Evolutionary conservation across 2,797 vertebrate species (phyloP).

Genomic region (Nasua narica): DNA sequence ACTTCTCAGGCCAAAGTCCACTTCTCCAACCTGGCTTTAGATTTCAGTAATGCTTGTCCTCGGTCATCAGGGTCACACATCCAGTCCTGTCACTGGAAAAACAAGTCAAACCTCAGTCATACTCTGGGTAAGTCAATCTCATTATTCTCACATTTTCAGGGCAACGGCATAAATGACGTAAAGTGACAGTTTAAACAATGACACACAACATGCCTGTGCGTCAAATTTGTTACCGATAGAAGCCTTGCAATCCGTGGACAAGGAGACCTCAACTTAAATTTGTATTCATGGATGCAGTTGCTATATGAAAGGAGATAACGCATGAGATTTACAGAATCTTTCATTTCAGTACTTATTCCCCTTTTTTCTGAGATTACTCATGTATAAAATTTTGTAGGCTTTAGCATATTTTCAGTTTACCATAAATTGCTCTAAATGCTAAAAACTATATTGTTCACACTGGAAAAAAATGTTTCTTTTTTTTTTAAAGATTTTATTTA

Average conservation of each 20-base stretch:
- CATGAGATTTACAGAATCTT: background rate
- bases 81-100: background rate
- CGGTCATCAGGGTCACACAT: background rate
- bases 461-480: too few species aligned
- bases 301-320: background rate
- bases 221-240: background rate
- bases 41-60: background rate
- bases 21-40: background rate
- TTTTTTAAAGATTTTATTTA: too few species aligned
- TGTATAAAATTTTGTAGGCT: background rate
- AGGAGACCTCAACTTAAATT: background rate
- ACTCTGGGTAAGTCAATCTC: background rate
- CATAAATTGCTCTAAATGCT: background rate
- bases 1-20: constrained; percentile 14
- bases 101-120: background rate
- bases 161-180: background rate
- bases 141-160: constrained; percentile 27
- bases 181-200: background rate
- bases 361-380: background rate
- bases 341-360: background rate
- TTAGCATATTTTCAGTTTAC: background rate
- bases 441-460: background rate
- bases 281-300: background rate
- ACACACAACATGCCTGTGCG: background rate
- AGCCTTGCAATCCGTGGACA: background rate